Base-by-base conservation (phyloP, 2,888 invertebrate genomes). In the Acrobasis suavella region DNA sequence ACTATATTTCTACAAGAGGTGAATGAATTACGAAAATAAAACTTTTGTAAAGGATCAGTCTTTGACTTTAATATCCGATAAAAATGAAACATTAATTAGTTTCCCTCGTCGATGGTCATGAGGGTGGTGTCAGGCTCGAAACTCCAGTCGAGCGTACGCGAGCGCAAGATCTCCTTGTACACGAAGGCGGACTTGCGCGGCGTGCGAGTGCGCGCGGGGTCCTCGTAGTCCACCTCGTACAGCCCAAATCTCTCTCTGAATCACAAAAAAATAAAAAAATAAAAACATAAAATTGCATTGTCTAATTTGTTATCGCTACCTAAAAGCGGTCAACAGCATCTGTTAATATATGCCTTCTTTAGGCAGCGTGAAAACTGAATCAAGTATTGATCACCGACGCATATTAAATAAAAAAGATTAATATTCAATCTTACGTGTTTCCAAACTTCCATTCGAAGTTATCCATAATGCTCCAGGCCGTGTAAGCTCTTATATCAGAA, bases 201-300 rank as follows among this genome's bases (percentile, higher is more conserved):
- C 7, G 90, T 93, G 72, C 96, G 91, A n/a, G 93, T 87, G 69
- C 94, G 92, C 10, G 85, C 79, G 0, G 93, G 88, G 69, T 92
- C 92, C n/a, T 83, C 80, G 77, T 94, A 94, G 78, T 96, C 93
- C 1, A 96, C 94, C 59, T 92, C 85, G 71, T 94, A 94, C 3
- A 96, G 66, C 14, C 96, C 96, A 46, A 65, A 69, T 15, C 69
- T 63, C 17, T 65, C 67, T 0, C 71, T 71, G 62, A 7, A 7
- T 8, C 2, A 32, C 32, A 32, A n/a, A 60, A 49, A 32, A 55
- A 2, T 39, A 39, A 38, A 38, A n/a, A 38, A 22, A 7, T 38
- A n/a, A 37, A 54, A n/a, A n/a, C 12, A 54, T n/a, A 54, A 14
- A n/a, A 32, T 22, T 37, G 37, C 14, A 39, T 7, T 32, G 32